Percentiles rank a stretch among this genome's conserved stretches.
Conservation (phyloP, 1,140 invertebrate species). For the Hylyphantes graminicola region DNA sequence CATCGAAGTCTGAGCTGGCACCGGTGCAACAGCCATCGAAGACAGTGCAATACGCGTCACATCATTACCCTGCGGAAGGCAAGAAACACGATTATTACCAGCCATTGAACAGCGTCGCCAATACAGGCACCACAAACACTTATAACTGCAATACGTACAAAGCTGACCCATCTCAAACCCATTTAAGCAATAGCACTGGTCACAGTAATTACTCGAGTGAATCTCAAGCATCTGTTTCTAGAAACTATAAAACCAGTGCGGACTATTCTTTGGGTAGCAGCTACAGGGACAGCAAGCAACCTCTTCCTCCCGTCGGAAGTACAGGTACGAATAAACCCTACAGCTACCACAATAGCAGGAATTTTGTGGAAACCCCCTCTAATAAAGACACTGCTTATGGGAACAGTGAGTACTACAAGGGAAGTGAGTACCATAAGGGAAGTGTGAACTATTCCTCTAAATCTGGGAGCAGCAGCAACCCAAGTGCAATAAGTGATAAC, state of each 20-base stretch:
- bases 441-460: constrained; percentile 41
- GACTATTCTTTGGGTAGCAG: not conserved
- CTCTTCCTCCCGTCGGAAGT: not conserved
- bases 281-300: constrained; percentile 29
- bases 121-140: constrained; percentile 2
- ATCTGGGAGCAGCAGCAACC: constrained; percentile 15
- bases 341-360: constrained; percentile 17
- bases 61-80: constrained; percentile 34
- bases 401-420: constrained; percentile 30
- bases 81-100: constrained; percentile 47
- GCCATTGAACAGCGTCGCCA: not conserved
- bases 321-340: constrained; percentile 12
- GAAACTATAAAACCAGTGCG: constrained; percentile 19
- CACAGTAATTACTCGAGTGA: constrained; percentile 6
- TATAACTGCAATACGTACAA: constrained; percentile 44
- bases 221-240: not conserved
- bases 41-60: constrained; percentile 35
- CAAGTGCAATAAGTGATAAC: constrained; percentile 41
- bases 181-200: constrained; percentile 17
- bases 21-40: not conserved
- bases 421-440: constrained; percentile 40
- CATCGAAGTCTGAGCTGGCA: not conserved
- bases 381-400: not conserved
- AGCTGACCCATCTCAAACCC: constrained; percentile 20
- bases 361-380: not conserved